Conservation (phyloP, 2,888 invertebrate species). For the Sarcophaga caerulescens region DNA sequence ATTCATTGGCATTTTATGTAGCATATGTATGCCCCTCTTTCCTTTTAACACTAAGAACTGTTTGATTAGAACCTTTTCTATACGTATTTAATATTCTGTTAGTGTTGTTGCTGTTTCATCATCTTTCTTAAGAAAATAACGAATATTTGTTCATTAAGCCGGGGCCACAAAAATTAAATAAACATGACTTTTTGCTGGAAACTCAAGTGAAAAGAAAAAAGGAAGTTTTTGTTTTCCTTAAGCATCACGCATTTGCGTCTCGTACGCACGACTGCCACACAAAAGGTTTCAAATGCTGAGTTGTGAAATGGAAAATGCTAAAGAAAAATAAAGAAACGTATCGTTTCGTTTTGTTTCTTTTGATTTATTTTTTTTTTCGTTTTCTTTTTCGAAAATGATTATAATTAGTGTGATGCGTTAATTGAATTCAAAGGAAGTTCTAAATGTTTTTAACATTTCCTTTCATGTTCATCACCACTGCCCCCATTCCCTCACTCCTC, state of each 20-base stretch:
- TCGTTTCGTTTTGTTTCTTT: not conserved
- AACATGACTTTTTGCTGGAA: slow-evolving; percentile 58
- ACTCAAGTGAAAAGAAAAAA: slow-evolving; percentile 13
- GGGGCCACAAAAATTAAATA: slow-evolving; percentile 61
- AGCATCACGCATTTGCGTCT: slow-evolving; percentile 48
- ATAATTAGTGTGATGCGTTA: slow-evolving; percentile 55
- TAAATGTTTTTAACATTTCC: slow-evolving; percentile 23
- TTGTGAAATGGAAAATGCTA: not conserved
- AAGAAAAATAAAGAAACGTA: too few species aligned
- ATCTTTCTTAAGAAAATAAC: slow-evolving; percentile 35
- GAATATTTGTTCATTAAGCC: slow-evolving; percentile 60
- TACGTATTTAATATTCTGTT: slow-evolving; percentile 8
- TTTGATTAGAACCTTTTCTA: slow-evolving; percentile 29
- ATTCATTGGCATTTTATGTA: slow-evolving; percentile 5
- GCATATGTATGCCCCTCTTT: too few species aligned
- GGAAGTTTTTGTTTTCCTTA: slow-evolving; percentile 26
- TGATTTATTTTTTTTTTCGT: not conserved
- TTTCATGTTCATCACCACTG: not conserved
- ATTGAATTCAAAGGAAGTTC: slow-evolving; percentile 55
- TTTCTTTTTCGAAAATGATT: slow-evolving; percentile 26
- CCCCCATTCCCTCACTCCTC: not conserved
- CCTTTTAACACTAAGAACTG: not conserved
- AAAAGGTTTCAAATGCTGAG: slow-evolving; percentile 43
- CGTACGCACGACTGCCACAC: slow-evolving; percentile 57
- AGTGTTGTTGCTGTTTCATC: not conserved